Evolutionary conservation across 1,140 invertebrate genomes (phyloP).

Genomic region (Planococcus citri): DNA sequence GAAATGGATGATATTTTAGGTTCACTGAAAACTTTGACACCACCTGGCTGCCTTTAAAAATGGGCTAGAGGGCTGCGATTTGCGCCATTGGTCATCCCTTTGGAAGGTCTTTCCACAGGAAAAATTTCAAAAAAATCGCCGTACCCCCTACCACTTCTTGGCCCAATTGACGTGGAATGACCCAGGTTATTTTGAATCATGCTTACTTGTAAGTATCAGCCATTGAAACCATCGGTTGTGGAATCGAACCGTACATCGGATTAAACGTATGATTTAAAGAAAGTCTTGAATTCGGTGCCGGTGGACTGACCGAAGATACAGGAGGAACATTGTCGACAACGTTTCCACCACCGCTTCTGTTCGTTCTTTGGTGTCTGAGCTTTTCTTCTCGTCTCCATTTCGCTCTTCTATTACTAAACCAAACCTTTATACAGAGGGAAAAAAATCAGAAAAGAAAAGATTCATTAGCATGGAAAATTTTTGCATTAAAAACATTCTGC

Average conservation of each 20-base stretch:
- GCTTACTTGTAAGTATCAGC: slow-evolving; percentile 78
- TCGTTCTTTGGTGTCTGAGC: slow-evolving; percentile 70
- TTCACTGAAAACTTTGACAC: too few species aligned
- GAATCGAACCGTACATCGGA: slow-evolving; percentile 84
- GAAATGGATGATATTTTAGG: too few species aligned
- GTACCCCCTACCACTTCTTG: too few species aligned
- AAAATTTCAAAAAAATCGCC: too few species aligned
- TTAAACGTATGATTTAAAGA: slow-evolving; percentile 74
- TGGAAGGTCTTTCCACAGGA: too few species aligned
- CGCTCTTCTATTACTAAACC: slow-evolving; percentile 95
- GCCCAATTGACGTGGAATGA: too few species aligned
- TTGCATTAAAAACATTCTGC: not conserved
- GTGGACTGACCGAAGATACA: slow-evolving; percentile 24
- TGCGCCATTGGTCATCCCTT: too few species aligned
- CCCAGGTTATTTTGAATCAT: too few species aligned
- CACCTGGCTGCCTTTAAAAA: too few species aligned
- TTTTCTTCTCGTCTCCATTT: slow-evolving; percentile 98
- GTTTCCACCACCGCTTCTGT: slow-evolving; percentile 38
- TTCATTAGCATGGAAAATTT: not conserved
- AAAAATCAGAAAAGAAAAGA: not conserved
- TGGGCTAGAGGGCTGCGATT: too few species aligned
- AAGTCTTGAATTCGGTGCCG: slow-evolving; percentile 43
- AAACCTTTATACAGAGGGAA: too few species aligned
- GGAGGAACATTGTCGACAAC: slow-evolving; percentile 22
- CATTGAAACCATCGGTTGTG: slow-evolving; percentile 86